Evolutionary conservation across 2,797 vertebrate genomes (phyloP), one percentile per base, ranked within the genome.

Genomic region (Carduelis carduelis): DNA sequence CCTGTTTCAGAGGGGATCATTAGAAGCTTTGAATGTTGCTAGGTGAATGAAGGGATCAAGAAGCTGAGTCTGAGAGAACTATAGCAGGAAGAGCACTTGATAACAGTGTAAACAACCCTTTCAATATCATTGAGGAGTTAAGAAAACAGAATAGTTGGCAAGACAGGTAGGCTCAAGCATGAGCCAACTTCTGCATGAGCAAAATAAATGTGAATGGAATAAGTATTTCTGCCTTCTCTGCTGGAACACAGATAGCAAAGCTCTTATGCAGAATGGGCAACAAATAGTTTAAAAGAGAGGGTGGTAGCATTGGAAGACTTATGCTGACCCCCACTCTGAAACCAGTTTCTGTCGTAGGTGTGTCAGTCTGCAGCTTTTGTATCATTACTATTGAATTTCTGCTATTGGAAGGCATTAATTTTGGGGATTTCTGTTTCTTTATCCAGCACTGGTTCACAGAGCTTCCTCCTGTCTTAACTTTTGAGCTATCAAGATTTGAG

Each of bases 401-500:
- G 32, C 79, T 80, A 3, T 47, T 93, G 49, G 78, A 93, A 92
- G 34, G 18, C n/a, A 37, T 75, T 94, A 20, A 71, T 61, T 28
- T 41, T 72, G 68, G 50, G 14, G 1, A 76, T 97, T 89, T 90
- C 66, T 91, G 4, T 89, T 95, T 94, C 90, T 97, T 95, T 83
- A 28, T 95, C 82, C 97, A 99, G 99, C 99, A 99, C 97, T 99
- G 99, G 99, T 99, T 99, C 97, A 99, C 99, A 14, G 99, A 99
- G 86, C 99, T 99, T 60, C 99, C 99, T 93, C 99, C 99, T 16
- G 99, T 99, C 77, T 97, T 99, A 98, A 99, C 99, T 49, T 99
- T 99, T 96, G 99, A 99, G 94, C 98, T 99, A n/a, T 99, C 99
- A 84, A 98, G 99, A 97, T 99, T 99, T 97, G 99, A 99, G 97